These are phyloP conservation scores for Cnemophilus loriae DNA, from an alignment of 2,113 vertebrate species.

Conservation along the genomic window DNA sequence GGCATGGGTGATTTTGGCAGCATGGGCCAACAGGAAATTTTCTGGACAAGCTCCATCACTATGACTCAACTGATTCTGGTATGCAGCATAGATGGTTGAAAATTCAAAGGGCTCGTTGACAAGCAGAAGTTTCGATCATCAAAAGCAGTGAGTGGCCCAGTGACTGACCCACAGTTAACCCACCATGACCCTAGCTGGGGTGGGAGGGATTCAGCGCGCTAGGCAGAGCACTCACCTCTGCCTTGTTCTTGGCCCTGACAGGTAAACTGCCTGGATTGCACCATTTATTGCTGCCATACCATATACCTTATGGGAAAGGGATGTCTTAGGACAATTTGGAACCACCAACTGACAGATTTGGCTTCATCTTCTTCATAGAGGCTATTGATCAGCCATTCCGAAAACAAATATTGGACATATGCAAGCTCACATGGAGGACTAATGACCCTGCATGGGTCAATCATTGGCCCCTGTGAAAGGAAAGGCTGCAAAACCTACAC, in stretches of 20 bases:
- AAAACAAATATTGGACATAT: no score
- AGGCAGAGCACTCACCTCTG: background rate
- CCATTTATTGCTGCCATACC: background rate
- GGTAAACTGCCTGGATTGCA: background rate
- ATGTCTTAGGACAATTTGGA: background rate
- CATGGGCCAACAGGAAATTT: no score
- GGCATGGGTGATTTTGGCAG: no score
- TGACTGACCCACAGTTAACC: background rate
- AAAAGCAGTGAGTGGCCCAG: background rate
- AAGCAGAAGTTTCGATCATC: background rate
- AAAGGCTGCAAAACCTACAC: no score
- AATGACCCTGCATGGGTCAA: no score
- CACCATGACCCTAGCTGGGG: background rate
- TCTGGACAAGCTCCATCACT: no score
- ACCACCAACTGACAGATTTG: background rate
- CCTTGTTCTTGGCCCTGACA: background rate
- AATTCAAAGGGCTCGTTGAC: background rate
- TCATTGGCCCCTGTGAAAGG: no score
- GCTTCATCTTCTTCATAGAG: background rate
- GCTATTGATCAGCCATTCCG: no score
- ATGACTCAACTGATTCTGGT: no score
- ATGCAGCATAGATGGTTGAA: no score
- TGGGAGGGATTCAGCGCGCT: background rate
- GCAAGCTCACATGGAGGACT: no score
- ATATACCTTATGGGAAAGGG: background rate